Percentiles rank a stretch among this genome's conserved stretches.
These are phyloP conservation scores for Hylaea fasciaria DNA, from an alignment of 2,888 invertebrate genomes.

Conservation along the genomic window DNA sequence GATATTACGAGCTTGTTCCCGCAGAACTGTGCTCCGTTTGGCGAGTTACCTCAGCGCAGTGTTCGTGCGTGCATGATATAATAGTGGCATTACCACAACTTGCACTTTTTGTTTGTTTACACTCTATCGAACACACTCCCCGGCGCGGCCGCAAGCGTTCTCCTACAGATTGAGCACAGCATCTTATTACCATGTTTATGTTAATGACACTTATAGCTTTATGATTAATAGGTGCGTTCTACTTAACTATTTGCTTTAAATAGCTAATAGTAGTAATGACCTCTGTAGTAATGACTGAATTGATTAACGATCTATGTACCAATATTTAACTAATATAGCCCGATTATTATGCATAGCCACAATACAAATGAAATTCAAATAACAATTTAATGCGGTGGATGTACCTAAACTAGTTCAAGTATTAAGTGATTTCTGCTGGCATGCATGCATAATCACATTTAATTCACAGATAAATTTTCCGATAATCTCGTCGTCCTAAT, in stretches of 20 bases:
- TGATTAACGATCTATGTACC: neutral
- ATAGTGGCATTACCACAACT: conserved; percentile 56
- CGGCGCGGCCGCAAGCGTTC: conserved; percentile 34
- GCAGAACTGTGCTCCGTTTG: conserved; percentile 52
- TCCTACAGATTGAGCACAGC: conserved; percentile 47
- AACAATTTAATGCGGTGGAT: too few species aligned
- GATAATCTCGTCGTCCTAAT: too few species aligned
- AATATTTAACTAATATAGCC: too few species aligned
- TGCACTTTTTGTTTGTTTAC: conserved; percentile 65
- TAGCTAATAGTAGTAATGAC: conserved; percentile 14
- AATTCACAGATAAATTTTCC: too few species aligned
- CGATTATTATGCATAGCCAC: too few species aligned
- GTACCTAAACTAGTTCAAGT: too few species aligned
- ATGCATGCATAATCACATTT: too few species aligned
- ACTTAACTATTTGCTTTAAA: conserved; percentile 20
- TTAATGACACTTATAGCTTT: conserved; percentile 27
- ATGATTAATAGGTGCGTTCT: conserved; percentile 17
- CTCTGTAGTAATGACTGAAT: conserved; percentile 16
- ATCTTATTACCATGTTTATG: conserved; percentile 45
- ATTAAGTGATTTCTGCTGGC: too few species aligned
- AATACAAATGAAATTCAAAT: too few species aligned
- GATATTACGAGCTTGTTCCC: conserved; percentile 27
- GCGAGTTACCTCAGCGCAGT: conserved; percentile 43
- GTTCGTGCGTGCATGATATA: conserved; percentile 53
- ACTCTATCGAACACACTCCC: conserved; percentile 48